A percentile compares a stretch with the other conserved stretches of the same genome.
Conservation (phyloP, 2,113 vertebrate species). For the Uropsilus gracilis region DNA sequence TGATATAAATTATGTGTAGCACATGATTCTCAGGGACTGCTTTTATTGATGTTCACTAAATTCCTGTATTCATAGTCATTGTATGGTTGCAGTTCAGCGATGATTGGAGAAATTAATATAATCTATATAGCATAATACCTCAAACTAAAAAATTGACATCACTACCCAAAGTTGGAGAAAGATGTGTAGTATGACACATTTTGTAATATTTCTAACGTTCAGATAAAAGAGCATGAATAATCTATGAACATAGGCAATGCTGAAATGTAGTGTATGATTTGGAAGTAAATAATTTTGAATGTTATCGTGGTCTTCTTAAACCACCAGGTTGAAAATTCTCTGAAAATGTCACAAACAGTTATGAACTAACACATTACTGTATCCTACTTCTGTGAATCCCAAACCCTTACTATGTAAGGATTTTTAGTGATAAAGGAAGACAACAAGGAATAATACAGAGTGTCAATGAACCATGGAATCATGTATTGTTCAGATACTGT, state of each 20-base stretch:
- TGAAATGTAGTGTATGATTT: not conserved
- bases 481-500: not conserved
- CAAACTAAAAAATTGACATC: not conserved
- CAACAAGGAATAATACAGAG: not conserved
- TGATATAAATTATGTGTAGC: not conserved
- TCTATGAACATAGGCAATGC: not conserved
- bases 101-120: not conserved
- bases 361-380: not conserved
- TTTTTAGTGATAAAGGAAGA: not conserved
- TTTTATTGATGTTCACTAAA: not conserved
- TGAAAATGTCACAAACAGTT: not conserved
- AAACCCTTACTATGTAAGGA: no score
- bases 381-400: not conserved
- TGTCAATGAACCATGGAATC: not conserved
- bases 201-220: not conserved
- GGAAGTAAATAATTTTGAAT: not conserved
- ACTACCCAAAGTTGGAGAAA: not conserved
- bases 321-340: not conserved
- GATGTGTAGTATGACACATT: accelerated
- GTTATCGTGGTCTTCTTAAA: not conserved
- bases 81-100: not conserved
- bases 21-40: not conserved
- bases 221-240: not conserved
- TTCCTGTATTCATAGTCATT: not conserved
- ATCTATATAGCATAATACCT: not conserved